A percentile compares a stretch with the other conserved stretches of the same genome.
Conservation (phyloP, 2,113 vertebrate genomes). For the Sinocyclocheilus anshuiensis region DNA sequence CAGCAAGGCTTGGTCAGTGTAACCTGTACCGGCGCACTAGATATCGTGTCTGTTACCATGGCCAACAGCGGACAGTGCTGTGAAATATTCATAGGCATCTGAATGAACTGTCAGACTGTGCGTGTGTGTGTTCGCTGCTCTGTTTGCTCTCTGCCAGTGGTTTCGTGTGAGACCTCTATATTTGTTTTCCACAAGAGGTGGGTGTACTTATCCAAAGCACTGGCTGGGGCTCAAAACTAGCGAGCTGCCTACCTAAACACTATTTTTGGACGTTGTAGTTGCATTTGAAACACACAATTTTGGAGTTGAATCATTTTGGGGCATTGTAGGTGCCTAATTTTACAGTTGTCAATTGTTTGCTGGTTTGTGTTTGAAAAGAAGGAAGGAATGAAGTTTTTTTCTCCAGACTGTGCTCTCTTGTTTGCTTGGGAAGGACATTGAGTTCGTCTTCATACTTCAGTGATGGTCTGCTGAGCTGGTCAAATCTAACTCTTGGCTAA, state of each 20-base stretch:
- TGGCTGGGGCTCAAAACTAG: background rate
- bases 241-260: background rate
- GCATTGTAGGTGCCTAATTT: background rate
- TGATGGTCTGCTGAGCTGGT: conserved; percentile 25
- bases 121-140: background rate
- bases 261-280: background rate
- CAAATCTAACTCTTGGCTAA: conserved; percentile 31
- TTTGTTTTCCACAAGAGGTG: conserved; percentile 42
- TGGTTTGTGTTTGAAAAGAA: background rate
- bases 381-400: background rate
- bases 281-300: background rate
- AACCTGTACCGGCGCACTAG: conserved; percentile 68
- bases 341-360: background rate
- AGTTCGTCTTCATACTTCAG: conserved; percentile 22
- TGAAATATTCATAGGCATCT: conserved; percentile 76
- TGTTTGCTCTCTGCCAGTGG: conserved; percentile 24
- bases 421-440: conserved; percentile 11
- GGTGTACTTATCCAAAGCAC: conserved; percentile 11
- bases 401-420: background rate
- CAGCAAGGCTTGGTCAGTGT: conserved; percentile 56
- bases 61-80: conserved; percentile 66
- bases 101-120: conserved; percentile 22
- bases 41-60: conserved; percentile 74
- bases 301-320: background rate
- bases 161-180: conserved; percentile 29